A percentile compares a stretch with the other conserved stretches of the same genome.
Evolutionary conservation across 2,888 invertebrate species (phyloP).

Genomic region (Neria commutata): DNA sequence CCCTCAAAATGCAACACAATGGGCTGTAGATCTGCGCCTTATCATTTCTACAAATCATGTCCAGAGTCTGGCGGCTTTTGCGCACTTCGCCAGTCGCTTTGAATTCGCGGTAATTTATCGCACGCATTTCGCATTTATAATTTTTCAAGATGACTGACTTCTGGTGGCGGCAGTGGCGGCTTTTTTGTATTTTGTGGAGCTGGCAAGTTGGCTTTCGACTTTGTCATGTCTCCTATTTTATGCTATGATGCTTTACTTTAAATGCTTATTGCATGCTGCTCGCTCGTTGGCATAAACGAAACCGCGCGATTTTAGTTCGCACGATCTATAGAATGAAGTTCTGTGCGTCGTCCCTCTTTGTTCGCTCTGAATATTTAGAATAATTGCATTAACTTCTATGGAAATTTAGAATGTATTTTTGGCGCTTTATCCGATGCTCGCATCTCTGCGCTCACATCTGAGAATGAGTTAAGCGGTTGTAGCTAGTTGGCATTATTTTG

Average conservation of each 20-base stretch:
- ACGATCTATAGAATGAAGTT: conserved; percentile 5
- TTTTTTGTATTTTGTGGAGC: not conserved
- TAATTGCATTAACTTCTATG: conserved; percentile 48
- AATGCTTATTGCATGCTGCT: not conserved
- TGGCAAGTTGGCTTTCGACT: not conserved
- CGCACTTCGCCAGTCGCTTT: conserved; percentile 22
- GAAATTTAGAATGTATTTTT: conserved; percentile 22
- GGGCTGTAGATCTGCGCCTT: too few relatives aligned
- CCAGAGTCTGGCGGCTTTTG: not conserved
- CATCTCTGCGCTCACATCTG: too few relatives aligned
- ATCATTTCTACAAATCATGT: not conserved
- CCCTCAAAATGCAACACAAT: too few relatives aligned
- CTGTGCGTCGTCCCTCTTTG: not conserved
- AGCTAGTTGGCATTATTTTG: too few relatives aligned
- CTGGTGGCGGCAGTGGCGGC: conserved; percentile 11
- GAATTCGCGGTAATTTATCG: conserved; percentile 57
- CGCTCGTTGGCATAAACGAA: not conserved
- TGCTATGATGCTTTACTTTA: not conserved
- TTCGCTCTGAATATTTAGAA: conserved; percentile 49
- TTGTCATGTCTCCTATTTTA: conserved; percentile 3
- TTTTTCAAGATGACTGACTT: conserved; percentile 51
- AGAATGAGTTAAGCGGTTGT: too few relatives aligned
- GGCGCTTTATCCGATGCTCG: too few relatives aligned
- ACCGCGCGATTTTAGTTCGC: conserved; percentile 10
- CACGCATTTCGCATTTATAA: conserved; percentile 60